These are phyloP conservation scores for Epinephelus malabaricus DNA, from an alignment of 2,797 vertebrate genomes.

Conservation along the genomic window DNA sequence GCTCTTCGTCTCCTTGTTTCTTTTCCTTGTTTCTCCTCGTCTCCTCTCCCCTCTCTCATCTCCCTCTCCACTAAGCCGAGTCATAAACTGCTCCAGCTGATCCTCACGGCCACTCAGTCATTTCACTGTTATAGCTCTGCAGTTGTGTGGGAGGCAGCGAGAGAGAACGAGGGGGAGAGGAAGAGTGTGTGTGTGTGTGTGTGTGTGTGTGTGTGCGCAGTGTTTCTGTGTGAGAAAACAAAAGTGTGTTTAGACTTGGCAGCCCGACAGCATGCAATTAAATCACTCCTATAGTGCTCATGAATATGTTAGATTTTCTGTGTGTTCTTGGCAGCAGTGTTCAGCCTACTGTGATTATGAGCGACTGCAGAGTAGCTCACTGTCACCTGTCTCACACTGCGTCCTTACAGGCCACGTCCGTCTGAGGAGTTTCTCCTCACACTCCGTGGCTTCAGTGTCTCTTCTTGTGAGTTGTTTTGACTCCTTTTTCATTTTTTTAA, in stretches of 20 bases:
- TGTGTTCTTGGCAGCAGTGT: neutral
- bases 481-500: no score
- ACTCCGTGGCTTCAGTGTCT: no score
- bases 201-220: constrained; percentile 20
- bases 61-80: constrained; percentile 45
- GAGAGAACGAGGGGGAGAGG: constrained; percentile 17
- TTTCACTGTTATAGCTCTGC: constrained; percentile 48
- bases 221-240: constrained; percentile 36
- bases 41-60: constrained; percentile 19
- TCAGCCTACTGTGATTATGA: no score
- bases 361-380: no score
- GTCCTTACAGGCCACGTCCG: no score
- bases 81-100: constrained; percentile 53
- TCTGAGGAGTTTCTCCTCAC: no score
- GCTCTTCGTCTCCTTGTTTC: neutral
- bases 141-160: constrained; percentile 51
- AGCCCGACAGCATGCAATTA: constrained; percentile 33
- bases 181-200: constrained; percentile 6
- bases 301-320: constrained; percentile 16
- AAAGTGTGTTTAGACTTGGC: constrained; percentile 23
- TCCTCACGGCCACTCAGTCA: constrained; percentile 41
- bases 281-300: constrained; percentile 29
- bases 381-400: no score
- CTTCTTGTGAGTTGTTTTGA: no score
- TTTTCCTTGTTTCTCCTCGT: neutral